Evolutionary conservation across 92 coral and sea anemone genomes (phyloP).

Genomic region (Hydrozoanthus gracilis): DNA sequence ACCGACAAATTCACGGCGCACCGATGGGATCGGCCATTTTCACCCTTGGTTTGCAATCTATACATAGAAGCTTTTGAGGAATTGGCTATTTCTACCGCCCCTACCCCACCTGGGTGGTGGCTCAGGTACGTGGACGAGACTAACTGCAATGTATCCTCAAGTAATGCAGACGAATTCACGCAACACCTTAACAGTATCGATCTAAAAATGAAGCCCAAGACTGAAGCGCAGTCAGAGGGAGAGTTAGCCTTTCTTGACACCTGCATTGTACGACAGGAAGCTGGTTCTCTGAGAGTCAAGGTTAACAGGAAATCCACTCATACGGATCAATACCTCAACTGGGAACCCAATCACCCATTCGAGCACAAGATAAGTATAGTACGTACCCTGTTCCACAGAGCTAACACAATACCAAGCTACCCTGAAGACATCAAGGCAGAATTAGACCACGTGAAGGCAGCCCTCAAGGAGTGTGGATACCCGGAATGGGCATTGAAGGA

Average conservation of each 20-base stretch:
- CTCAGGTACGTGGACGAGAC: too few species aligned
- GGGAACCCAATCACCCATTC: neutral
- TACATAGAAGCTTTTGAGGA: too few species aligned
- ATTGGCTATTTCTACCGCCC: neutral
- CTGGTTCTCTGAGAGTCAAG: neutral
- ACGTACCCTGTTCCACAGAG: neutral
- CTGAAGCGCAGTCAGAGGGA: neutral
- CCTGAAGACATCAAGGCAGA: too few species aligned
- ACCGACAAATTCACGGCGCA: too few species aligned
- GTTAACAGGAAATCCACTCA: slow-evolving; percentile 1
- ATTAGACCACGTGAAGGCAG: too few species aligned
- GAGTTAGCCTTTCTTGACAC: slow-evolving; percentile 12
- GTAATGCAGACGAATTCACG: neutral
- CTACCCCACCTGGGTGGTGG: neutral
- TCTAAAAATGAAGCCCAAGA: neutral
- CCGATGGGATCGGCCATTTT: too few species aligned
- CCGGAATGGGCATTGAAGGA: too few species aligned
- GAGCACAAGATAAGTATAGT: neutral
- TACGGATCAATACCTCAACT: neutral
- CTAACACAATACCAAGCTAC: neutral
- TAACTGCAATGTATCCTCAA: too few species aligned
- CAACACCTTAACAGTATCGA: neutral
- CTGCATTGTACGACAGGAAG: neutral
- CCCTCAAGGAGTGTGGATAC: too few species aligned
- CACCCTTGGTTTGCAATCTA: too few species aligned